Percentiles rank a stretch among this genome's conserved stretches.
Conservation (phyloP, 2,797 vertebrate species). For the Bradypus variegatus region DNA sequence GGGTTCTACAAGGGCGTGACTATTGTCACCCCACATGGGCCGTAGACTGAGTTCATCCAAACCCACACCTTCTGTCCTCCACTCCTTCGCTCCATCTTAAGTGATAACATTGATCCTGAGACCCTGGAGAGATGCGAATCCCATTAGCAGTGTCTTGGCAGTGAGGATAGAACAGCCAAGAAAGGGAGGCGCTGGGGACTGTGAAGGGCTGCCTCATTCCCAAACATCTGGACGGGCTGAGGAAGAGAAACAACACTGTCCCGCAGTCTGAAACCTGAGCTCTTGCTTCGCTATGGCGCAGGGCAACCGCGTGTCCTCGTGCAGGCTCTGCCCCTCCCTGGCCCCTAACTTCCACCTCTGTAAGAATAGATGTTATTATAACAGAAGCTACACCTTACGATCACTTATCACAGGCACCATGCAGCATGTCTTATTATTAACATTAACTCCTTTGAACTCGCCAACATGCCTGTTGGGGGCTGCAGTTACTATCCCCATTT, state of each 20-base stretch:
- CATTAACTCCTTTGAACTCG: neutral
- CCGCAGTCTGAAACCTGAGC: accelerated
- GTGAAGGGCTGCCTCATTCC: neutral
- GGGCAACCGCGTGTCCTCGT: neutral
- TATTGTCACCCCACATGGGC: neutral
- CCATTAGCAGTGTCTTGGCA: accelerated
- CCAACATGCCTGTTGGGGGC: too few species aligned
- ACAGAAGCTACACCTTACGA: neutral
- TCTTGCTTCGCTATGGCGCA: too few species aligned
- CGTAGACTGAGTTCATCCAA: neutral
- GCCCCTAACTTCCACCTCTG: too few species aligned
- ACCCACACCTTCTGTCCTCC: too few species aligned
- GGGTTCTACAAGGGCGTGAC: too few species aligned
- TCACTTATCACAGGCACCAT: accelerated
- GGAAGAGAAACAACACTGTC: neutral
- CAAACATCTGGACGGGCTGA: too few species aligned
- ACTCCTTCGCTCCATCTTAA: too few species aligned
- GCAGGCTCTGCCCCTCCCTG: too few species aligned
- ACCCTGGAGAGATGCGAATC: neutral
- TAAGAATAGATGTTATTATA: neutral
- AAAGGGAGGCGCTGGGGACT: too few species aligned
- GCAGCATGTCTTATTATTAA: neutral
- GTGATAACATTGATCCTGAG: neutral
- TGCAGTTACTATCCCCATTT: too few species aligned
- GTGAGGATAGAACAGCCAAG: neutral